Base-by-base conservation (phyloP, 2,113 vertebrate species). In the Bujurquina vittata region DNA sequence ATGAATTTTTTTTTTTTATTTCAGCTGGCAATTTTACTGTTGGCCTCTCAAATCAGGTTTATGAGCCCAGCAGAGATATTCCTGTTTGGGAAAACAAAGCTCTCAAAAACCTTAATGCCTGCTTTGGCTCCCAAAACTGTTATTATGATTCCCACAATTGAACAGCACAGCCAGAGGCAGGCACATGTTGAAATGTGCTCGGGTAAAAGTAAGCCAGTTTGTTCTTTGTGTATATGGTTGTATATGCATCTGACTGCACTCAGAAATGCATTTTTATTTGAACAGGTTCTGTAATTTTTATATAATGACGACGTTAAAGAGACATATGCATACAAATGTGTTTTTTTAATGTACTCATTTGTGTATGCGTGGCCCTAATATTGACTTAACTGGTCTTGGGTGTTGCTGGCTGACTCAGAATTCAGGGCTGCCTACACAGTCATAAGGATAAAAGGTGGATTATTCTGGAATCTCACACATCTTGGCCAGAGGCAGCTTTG, bases 31-130 rank as follows among this genome's bases (percentile, higher is more conserved):
- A n/a, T 61, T 77, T 91, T 91, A 86, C 76, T 89, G 57, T 79
- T 72, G 63, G 84, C 57, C 84, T 92, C 93, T 93, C 91, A 91
- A 90, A 84, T 91, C 78, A 79, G 91, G 80, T 94, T 90, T 89
- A 85, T 81, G 75, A 84, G 74, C 80, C 65, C 62, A 63, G 86
- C 84, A 83, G 88, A 93, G 84, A 92, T 89, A 83, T 92, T 91
- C 77, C 76, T 84, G 87, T 92, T 92, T 92, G 63, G 77, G 77
- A 93, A 93, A 94, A 92, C 88, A 92, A 88, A 91, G 83, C 87
- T 79, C 73, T 88, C 77, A 89, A 86, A 92, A 91, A 63, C 62
- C 65, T 77, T 87, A 86, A 88, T 93, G 88, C 74, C 80, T 90
- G 90, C 80, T 84, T 93, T 93, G 82, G 80, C 88, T 89, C 87